Conservation (phyloP, 2,113 vertebrate genomes). For the Eupsittula cactorum region DNA sequence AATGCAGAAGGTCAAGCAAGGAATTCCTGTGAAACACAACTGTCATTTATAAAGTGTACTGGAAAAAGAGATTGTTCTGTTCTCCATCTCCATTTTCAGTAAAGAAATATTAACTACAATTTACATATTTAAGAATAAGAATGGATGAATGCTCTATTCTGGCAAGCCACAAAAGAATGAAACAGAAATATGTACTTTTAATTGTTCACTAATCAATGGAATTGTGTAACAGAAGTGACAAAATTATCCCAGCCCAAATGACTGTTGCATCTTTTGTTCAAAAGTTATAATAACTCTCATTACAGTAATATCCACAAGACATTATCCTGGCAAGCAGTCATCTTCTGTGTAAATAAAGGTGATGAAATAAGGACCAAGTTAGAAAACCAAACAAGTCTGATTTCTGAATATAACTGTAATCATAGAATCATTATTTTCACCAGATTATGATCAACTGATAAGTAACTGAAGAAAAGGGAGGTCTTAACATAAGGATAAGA, state of each 20-base stretch:
- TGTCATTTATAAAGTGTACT: constrained; percentile 29
- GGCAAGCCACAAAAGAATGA: constrained; percentile 11
- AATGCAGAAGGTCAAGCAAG: constrained; percentile 57
- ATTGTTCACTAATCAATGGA: not conserved
- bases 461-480: not conserved
- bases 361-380: constrained; percentile 1
- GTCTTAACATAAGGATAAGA: not conserved
- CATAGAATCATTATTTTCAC: not conserved
- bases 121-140: not conserved
- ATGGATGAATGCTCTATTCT: not conserved
- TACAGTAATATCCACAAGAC: not conserved
- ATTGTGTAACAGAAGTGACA: not conserved
- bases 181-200: constrained; percentile 15
- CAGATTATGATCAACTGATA: constrained; percentile 24
- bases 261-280: constrained; percentile 35
- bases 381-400: constrained; percentile 22
- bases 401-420: constrained; percentile 25
- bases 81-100: not conserved
- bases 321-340: not conserved
- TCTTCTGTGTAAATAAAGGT: constrained; percentile 28
- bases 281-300: constrained; percentile 4
- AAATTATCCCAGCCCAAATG: not conserved
- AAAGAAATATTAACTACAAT: constrained; percentile 4
- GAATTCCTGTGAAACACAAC: constrained; percentile 33
- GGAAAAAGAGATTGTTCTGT: constrained; percentile 24